phyloP scores from a whole-genome alignment of 2,113 vertebrate genomes.

The Cairina moschata region DNA sequence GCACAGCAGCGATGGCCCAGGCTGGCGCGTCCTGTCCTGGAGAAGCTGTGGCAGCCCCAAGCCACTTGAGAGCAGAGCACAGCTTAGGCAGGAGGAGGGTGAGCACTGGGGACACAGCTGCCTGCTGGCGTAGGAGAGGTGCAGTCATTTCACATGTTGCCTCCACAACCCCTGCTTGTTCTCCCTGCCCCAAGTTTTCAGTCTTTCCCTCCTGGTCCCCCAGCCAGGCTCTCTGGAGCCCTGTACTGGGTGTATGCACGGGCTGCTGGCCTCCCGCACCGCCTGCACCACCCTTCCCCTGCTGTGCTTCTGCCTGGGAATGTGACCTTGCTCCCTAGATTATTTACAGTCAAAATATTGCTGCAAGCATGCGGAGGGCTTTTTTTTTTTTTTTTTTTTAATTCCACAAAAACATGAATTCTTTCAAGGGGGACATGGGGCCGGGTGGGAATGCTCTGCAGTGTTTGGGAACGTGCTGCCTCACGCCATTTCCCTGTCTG shows the following conservation, averaged over 20 bases:
- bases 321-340: conserved; percentile 65
- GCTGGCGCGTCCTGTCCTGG: rapidly evolving
- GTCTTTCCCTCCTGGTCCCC: too few relatives aligned
- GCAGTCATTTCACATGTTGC: background rate
- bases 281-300: background rate
- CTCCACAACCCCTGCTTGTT: background rate
- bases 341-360: conserved; percentile 71
- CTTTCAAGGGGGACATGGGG: background rate
- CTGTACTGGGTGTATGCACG: background rate
- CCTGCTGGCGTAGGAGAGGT: background rate
- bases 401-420: conserved; percentile 13
- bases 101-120: background rate
- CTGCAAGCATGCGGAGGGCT: conserved; percentile 11
- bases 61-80: background rate
- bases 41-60: background rate
- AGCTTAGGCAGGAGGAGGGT: background rate
- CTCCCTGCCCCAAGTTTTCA: background rate
- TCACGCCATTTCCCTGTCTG: background rate
- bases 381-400: background rate
- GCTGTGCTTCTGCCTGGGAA: conserved; percentile 21
- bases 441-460: background rate
- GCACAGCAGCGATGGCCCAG: rapidly evolving
- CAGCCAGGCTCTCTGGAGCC: background rate
- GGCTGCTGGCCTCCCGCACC: background rate
- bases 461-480: background rate